Conservation (phyloP, 2,113 vertebrate genomes). For the Alexandromys fortis region DNA sequence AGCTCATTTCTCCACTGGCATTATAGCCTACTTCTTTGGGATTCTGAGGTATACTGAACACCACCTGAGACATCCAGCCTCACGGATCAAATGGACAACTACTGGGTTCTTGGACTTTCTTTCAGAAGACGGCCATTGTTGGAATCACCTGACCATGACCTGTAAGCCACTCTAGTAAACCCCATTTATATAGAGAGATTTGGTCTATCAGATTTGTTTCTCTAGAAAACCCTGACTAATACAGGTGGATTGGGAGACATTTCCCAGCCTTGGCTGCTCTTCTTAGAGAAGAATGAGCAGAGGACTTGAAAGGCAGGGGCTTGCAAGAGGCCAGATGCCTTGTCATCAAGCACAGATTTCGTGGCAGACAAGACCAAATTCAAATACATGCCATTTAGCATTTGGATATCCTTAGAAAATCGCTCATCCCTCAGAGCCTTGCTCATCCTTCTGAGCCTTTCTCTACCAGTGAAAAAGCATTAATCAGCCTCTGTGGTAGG, state of each 20-base stretch:
- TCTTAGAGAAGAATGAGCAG: neutral
- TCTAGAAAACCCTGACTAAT: neutral
- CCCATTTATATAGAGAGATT: neutral
- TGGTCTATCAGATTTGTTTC: neutral
- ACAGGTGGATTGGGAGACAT: neutral
- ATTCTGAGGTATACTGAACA: neutral
- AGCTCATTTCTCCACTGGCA: neutral
- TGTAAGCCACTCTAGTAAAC: neutral
- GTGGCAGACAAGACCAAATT: neutral
- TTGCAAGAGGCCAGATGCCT: neutral
- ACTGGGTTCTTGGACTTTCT: neutral
- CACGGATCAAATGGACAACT: neutral
- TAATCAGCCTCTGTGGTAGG: neutral
- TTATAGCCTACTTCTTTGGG: neutral
- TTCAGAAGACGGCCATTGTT: neutral
- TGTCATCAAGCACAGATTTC: accelerated
- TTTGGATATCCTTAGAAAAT: neutral
- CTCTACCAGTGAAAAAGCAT: neutral
- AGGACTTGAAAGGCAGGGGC: neutral
- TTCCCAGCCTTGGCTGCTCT: neutral
- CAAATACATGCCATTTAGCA: neutral
- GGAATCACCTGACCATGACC: neutral
- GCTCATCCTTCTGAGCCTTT: neutral
- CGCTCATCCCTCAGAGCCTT: too few relatives aligned
- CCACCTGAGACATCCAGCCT: neutral